These are phyloP conservation scores for Yponomeuta malinellus DNA, from an alignment of 2,888 invertebrate species.

Conservation along the genomic window DNA sequence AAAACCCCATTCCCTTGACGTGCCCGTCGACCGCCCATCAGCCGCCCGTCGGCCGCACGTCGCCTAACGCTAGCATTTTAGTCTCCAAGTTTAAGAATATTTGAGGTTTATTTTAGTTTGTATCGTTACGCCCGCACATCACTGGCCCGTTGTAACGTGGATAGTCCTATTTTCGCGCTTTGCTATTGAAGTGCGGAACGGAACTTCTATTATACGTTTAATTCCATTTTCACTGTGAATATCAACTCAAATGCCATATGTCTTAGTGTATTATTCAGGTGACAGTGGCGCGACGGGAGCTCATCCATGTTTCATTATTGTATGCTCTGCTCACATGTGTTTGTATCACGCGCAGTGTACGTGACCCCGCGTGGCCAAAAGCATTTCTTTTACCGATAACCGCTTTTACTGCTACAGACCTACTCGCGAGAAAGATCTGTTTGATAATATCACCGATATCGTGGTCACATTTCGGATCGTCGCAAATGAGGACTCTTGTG, in stretches of 20 bases:
- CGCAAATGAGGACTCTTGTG: too few relatives aligned
- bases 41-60: too few relatives aligned
- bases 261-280: background rate
- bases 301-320: background rate
- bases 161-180: too few relatives aligned
- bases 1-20: too few relatives aligned
- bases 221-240: background rate
- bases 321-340: background rate
- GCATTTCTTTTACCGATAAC: background rate
- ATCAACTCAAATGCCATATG: background rate
- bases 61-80: too few relatives aligned
- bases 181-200: background rate
- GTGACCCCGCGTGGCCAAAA: background rate
- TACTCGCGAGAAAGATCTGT: background rate
- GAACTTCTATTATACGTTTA: background rate
- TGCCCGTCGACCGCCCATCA: too few relatives aligned
- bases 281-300: background rate
- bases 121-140: too few relatives aligned
- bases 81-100: too few relatives aligned
- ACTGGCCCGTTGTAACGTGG: too few relatives aligned
- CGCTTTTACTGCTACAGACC: background rate
- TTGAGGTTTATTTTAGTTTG: too few relatives aligned
- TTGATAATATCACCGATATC: too few relatives aligned
- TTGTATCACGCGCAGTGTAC: background rate
- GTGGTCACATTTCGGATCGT: too few relatives aligned